These are phyloP conservation scores for Acrobasis consociella DNA, from an alignment of 2,888 invertebrate species.

Conservation along the genomic window DNA sequence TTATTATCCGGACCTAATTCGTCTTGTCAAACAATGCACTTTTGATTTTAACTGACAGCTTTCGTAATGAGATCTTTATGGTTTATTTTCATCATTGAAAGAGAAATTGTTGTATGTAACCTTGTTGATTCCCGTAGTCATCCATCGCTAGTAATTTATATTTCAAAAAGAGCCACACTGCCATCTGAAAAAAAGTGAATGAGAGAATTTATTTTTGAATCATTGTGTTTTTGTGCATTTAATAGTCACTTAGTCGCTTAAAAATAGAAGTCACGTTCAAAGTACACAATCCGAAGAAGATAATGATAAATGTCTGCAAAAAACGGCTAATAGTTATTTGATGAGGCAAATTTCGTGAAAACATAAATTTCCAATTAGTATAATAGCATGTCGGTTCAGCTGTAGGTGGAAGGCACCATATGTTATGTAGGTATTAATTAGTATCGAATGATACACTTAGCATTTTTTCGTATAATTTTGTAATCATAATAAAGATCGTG, in stretches of 20 bases:
- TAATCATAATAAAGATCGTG: constrained; percentile 36
- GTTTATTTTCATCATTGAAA: constrained; percentile 30
- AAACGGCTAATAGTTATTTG: constrained; percentile 10
- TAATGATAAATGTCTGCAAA: constrained; percentile 7
- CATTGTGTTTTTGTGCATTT: not conserved
- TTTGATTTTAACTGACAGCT: constrained; percentile 54
- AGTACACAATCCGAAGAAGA: constrained; percentile 1
- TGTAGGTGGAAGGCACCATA: constrained; percentile 20
- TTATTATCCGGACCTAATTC: constrained; percentile 45
- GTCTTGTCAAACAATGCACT: constrained; percentile 43
- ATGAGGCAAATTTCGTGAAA: constrained; percentile 7
- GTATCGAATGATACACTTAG: constrained; percentile 25
- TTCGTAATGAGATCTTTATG: constrained; percentile 39
- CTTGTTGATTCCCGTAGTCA: not conserved
- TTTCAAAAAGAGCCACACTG: not conserved
- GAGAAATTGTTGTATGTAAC: constrained; percentile 24
- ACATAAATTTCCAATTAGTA: constrained; percentile 20
- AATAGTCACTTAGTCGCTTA: not conserved
- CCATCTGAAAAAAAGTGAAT: not conserved
- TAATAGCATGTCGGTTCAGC: constrained; percentile 10
- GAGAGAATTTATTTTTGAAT: not conserved
- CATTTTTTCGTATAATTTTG: constrained; percentile 36
- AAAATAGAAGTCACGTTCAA: constrained; percentile 1
- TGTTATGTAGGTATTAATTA: constrained; percentile 29
- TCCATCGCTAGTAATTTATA: constrained; percentile 8